Percentiles rank a stretch among this genome's conserved stretches.
phyloP scores from a whole-genome alignment of 2,113 vertebrate genomes.

The Anolis carolinensis region DNA sequence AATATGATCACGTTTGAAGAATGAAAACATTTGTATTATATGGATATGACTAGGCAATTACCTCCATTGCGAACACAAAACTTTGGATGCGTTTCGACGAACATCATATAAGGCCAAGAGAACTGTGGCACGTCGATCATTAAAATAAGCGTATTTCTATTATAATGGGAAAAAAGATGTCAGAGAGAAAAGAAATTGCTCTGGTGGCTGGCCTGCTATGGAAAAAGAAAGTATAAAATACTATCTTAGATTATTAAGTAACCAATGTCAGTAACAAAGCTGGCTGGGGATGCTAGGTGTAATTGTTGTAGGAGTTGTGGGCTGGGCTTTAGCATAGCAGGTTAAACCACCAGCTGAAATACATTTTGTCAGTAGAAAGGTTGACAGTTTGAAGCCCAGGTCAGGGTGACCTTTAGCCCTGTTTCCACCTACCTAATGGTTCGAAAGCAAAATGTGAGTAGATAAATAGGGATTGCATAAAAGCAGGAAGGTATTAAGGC shows the following conservation, averaged over 20 bases:
- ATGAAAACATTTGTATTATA: conserved; percentile 70
- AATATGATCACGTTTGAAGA: conserved; percentile 38
- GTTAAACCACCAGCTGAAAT: no score
- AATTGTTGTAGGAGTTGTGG: no score
- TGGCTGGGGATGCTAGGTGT: no score
- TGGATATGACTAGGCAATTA: conserved; percentile 70
- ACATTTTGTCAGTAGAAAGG: no score
- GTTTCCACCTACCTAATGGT: no score
- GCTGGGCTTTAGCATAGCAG: no score
- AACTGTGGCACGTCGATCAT: conserved; percentile 38
- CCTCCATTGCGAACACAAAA: conserved; percentile 63
- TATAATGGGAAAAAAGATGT: conserved; percentile 26
- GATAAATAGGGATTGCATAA: no score
- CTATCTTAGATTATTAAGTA: background rate
- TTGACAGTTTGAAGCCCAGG: no score
- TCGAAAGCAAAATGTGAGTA: no score
- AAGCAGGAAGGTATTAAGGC: no score
- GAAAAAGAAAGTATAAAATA: background rate
- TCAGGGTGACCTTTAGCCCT: no score
- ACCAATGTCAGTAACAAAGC: background rate
- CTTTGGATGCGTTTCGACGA: conserved; percentile 51
- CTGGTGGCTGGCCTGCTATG: background rate
- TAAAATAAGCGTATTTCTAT: conserved; percentile 22
- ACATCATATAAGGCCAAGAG: conserved; percentile 5
- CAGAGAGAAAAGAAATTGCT: background rate